Evolutionary conservation across 2,113 vertebrate species (phyloP).

Genomic region (Cyanistes caeruleus): DNA sequence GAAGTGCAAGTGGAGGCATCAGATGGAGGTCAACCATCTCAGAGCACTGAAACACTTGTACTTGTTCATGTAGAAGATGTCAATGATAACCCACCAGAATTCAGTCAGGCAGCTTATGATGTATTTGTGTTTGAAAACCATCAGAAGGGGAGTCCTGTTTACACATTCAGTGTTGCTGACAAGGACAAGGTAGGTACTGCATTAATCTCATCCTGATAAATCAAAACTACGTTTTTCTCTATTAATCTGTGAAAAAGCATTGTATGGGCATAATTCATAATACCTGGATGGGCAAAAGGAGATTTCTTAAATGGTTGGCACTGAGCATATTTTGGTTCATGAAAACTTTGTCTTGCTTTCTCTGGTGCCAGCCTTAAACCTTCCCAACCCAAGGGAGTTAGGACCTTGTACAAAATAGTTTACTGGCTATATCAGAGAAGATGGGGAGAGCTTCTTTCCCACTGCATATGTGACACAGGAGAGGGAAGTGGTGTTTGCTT

Average conservation of each 20-base stretch:
- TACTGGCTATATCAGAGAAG: background rate
- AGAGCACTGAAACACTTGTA: constrained; percentile 34
- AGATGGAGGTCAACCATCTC: constrained; percentile 72
- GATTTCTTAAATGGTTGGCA: background rate
- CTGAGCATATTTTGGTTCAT: background rate
- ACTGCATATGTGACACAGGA: background rate
- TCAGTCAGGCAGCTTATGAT: constrained; percentile 68
- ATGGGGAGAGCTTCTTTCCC: background rate
- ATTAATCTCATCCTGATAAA: background rate
- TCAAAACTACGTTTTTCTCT: background rate
- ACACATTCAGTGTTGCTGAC: constrained; percentile 74
- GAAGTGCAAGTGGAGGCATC: constrained; percentile 69
- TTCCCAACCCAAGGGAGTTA: background rate
- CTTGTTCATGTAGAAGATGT: constrained; percentile 70
- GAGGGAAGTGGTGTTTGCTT: background rate
- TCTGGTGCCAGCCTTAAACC: background rate
- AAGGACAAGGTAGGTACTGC: constrained; percentile 73
- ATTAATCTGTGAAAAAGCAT: background rate
- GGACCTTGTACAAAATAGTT: background rate
- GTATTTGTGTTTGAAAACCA: constrained; percentile 75
- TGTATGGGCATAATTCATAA: background rate
- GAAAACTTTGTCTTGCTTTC: background rate
- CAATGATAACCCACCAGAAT: constrained; percentile 80
- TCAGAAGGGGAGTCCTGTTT: constrained; percentile 65
- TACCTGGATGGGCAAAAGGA: background rate